A percentile compares a stretch with the other conserved stretches of the same genome.
These are phyloP conservation scores for Rhysida immarginata DNA, from an alignment of 1,140 invertebrate species.

Conservation along the genomic window DNA sequence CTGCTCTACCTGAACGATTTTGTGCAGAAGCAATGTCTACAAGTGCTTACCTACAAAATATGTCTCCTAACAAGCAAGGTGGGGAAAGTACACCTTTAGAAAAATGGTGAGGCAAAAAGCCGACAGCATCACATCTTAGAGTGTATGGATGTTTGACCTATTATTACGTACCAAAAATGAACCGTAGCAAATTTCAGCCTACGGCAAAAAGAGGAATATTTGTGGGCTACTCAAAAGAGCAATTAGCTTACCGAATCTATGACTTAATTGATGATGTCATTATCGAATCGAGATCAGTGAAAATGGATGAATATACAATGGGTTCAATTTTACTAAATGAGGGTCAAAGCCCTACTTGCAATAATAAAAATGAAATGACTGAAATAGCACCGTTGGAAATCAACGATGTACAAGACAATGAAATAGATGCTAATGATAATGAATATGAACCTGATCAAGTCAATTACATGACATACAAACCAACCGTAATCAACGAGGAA, in stretches of 20 bases:
- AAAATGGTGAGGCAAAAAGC: conserved; percentile 9
- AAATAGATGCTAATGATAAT: background rate
- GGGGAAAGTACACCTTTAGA: conserved; percentile 1
- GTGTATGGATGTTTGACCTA: too few relatives aligned
- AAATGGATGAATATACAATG: conserved; percentile 1
- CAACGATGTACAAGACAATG: background rate
- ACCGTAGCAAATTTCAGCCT: conserved; percentile 13
- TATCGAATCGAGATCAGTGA: background rate
- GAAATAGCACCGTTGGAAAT: too few relatives aligned
- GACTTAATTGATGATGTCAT: background rate
- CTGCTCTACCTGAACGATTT: conserved; percentile 14
- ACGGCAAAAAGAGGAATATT: conserved; percentile 5
- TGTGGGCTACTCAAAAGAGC: conserved; percentile 8
- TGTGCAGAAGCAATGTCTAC: conserved; percentile 18
- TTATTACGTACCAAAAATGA: conserved; percentile 10
- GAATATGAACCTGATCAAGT: background rate
- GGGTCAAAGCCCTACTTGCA: background rate
- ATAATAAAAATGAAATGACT: background rate
- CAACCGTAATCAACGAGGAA: background rate
- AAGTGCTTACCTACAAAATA: conserved; percentile 16
- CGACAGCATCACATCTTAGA: too few relatives aligned
- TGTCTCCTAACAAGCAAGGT: conserved; percentile 1
- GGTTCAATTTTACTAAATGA: background rate
- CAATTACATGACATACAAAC: background rate
- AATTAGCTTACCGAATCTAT: conserved; percentile 9